These are phyloP conservation scores for Bradynema listronoti DNA, from an alignment of 1,140 invertebrate species.

Conservation along the genomic window DNA sequence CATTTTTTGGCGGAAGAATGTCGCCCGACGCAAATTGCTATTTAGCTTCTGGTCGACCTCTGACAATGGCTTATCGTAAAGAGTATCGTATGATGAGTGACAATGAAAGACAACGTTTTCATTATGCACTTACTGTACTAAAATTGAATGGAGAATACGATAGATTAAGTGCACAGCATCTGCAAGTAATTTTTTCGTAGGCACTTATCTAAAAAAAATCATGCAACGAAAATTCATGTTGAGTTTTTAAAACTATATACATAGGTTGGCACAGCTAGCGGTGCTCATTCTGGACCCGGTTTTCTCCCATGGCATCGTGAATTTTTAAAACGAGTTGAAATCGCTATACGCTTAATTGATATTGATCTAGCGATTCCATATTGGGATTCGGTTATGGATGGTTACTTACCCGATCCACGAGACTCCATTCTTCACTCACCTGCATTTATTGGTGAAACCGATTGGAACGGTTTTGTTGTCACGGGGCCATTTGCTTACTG, in stretches of 20 bases:
- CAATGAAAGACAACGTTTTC: slow-evolving; percentile 57
- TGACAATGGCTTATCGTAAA: slow-evolving; percentile 54
- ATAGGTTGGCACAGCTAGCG: slow-evolving; percentile 51
- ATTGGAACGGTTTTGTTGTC: slow-evolving; percentile 56
- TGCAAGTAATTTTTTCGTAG: slow-evolving; percentile 15
- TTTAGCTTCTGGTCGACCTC: slow-evolving; percentile 28
- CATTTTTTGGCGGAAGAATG: slow-evolving; percentile 51
- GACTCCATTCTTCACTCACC: slow-evolving; percentile 56
- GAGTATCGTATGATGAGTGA: slow-evolving; percentile 59
- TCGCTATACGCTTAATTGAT: slow-evolving; percentile 54
- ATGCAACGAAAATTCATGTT: slow-evolving; percentile 18
- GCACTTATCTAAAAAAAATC: no score
- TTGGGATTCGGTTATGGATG: slow-evolving; percentile 47
- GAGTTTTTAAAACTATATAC: slow-evolving; percentile 35
- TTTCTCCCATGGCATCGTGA: slow-evolving; percentile 54
- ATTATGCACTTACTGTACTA: slow-evolving; percentile 58
- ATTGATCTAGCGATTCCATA: slow-evolving; percentile 52
- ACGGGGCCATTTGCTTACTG: slow-evolving; percentile 58
- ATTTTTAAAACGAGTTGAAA: slow-evolving; percentile 50
- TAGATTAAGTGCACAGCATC: slow-evolving; percentile 40
- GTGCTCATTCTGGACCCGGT: slow-evolving; percentile 50
- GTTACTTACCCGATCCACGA: slow-evolving; percentile 45
- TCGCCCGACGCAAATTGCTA: slow-evolving; percentile 40
- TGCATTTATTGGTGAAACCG: slow-evolving; percentile 56
- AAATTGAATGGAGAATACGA: slow-evolving; percentile 58